A percentile compares a stretch with the other conserved stretches of the same genome.
Conservation (phyloP, 2,888 invertebrate genomes). For the Choristoneura rosaceana region DNA sequence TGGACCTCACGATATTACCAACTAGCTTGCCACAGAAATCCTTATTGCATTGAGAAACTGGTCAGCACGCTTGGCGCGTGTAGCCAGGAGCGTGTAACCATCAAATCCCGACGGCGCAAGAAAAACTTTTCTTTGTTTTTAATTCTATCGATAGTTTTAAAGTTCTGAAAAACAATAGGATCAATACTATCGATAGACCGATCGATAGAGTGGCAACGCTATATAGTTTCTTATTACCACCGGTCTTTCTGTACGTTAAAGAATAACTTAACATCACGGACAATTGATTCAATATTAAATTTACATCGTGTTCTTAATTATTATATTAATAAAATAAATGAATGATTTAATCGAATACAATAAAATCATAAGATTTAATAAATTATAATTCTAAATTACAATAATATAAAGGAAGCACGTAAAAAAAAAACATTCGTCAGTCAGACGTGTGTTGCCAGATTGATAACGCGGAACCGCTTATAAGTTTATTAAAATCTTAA, state of each 20-base stretch:
- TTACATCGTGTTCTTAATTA: slow-evolving; percentile 31
- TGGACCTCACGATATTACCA: too few species aligned
- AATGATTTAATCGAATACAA: slow-evolving; percentile 49
- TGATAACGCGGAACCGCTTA: slow-evolving; percentile 11
- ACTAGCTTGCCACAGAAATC: too few species aligned
- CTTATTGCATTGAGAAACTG: too few species aligned
- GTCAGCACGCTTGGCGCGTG: too few species aligned
- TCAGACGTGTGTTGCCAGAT: slow-evolving; percentile 41
- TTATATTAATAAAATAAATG: slow-evolving; percentile 51
- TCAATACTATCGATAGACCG: too few species aligned
- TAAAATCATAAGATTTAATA: slow-evolving; percentile 48
- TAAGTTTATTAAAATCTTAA: neutral
- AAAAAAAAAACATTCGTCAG: slow-evolving; percentile 44
- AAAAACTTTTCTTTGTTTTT: too few species aligned
- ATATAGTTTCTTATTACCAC: neutral
- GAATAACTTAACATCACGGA: slow-evolving; percentile 28
- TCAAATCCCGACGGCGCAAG: too few species aligned
- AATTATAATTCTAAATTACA: slow-evolving; percentile 45
- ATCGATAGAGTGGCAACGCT: too few species aligned
- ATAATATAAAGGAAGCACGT: slow-evolving; percentile 58
- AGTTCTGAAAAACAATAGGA: too few species aligned
- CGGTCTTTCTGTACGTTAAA: slow-evolving; percentile 19
- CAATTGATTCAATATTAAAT: slow-evolving; percentile 35
- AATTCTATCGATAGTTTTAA: too few species aligned
- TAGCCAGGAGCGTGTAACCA: too few species aligned